Evolutionary conservation across 1,140 invertebrate genomes (phyloP), one percentile per base, ranked within the genome.

Genomic region (Rhagoletis pomonella): DNA sequence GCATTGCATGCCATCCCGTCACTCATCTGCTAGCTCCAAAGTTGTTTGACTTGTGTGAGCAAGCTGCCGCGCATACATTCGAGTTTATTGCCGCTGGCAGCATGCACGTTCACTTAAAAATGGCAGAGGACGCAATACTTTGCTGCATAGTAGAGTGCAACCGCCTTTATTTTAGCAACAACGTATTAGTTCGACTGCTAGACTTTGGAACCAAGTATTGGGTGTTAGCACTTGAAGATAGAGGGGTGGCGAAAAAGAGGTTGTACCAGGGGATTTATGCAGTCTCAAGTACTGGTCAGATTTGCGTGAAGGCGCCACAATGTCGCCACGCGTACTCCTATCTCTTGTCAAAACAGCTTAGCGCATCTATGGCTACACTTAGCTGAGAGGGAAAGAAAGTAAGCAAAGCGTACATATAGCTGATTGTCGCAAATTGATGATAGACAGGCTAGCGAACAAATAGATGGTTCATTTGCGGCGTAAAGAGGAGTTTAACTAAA

Each of bases 101-200:
- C 73, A 9, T 55, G 19, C 19, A 0, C 6, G 6, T 6, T 17
- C 47, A 81, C 19, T 7, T 4, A 2, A 81, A n/a, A 12, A 19
- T 17, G 17, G n/a, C 17, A 17, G 47, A 73, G 9, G 64, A 90
- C 90, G 88, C 88, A 90, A 89, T 67, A 89, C 91, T 90, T 90
- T 14, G 59, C 14, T 9, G 62, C 55, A 65, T 59, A 9, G 29
- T 19, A 42, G 42, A 7, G 73, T 12, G 4, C n/a, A n/a, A 1
- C 17, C 42, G 39, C 67, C 39, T 47, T 73, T 42, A 73, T 17
- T 73, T 44, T 17, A 67, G n/a, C 29, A 19, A 67, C 7, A 39
- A 4, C 65, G 14, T 2, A 3, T 4, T 3, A 39, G 29, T 3
- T 39, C 39, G 9, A 9, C 29, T 65, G 39, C 17, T n/a, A 73